phyloP scores from a whole-genome alignment of 2,797 vertebrate genomes.

The Eulemur rubriventer region DNA sequence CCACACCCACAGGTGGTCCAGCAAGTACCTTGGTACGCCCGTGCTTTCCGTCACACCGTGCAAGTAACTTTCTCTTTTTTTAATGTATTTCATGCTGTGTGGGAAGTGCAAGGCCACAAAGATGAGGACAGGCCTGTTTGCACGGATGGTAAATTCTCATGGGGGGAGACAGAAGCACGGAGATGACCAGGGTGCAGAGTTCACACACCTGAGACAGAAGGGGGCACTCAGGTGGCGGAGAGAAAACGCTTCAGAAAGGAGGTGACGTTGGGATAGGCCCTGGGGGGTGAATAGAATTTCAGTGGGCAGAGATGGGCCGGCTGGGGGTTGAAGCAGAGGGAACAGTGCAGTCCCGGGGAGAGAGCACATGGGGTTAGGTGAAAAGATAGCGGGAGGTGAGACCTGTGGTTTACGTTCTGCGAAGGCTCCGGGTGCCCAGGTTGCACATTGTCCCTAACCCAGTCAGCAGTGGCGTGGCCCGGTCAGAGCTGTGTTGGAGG shows the following conservation, averaged over 20 bases:
- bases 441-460: not conserved
- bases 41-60: not conserved
- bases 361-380: not conserved
- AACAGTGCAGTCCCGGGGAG: not conserved
- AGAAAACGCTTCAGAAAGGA: not conserved
- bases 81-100: not conserved
- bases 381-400: not conserved
- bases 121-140: not conserved
- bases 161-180: not conserved
- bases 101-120: not conserved
- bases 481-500: not conserved
- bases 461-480: fast-evolving
- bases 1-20: not conserved
- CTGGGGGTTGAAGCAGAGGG: not conserved
- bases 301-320: not conserved
- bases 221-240: not conserved
- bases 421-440: not conserved
- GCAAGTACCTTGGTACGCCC: not conserved
- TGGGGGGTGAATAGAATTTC: not conserved
- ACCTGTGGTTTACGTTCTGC: not conserved
- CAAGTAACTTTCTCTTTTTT: not conserved
- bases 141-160: not conserved
- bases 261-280: not conserved
- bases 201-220: not conserved
- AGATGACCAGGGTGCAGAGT: not conserved